Evolutionary conservation across 2,113 vertebrate genomes (phyloP).

Genomic region (Lamprologus lemairii): DNA sequence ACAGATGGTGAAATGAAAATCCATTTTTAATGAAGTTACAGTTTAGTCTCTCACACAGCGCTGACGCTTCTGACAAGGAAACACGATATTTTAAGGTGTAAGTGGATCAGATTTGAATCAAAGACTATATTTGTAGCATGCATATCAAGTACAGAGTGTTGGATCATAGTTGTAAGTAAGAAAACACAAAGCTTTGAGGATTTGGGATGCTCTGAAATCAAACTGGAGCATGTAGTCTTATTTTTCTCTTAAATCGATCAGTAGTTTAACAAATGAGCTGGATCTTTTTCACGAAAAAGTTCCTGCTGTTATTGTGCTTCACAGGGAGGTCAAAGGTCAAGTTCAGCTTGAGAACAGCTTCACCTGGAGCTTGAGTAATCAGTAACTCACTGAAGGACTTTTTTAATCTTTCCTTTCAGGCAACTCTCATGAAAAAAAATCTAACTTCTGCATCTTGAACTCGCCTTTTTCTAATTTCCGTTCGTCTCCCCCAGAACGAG

Average conservation of each 20-base stretch:
- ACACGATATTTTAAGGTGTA: background rate
- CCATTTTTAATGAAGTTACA: slow-evolving; percentile 28
- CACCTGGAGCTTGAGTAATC: background rate
- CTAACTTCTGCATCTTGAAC: background rate
- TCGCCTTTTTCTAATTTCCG: background rate
- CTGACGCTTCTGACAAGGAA: background rate
- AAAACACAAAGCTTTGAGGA: background rate
- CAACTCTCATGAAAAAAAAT: background rate
- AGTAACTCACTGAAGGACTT: background rate
- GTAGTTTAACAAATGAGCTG: background rate
- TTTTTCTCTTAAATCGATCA: background rate
- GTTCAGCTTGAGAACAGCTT: background rate
- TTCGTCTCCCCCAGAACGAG: slow-evolving; percentile 75
- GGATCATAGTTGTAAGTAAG: background rate
- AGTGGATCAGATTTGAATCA: background rate
- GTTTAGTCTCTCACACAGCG: background rate
- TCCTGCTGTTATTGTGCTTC: background rate
- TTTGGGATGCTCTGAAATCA: background rate
- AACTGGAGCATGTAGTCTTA: background rate
- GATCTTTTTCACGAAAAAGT: background rate
- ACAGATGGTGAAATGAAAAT: slow-evolving; percentile 9
- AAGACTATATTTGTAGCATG: background rate
- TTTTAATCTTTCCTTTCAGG: background rate
- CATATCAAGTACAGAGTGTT: background rate
- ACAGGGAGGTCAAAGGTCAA: background rate